phyloP scores from a whole-genome alignment of 2,797 vertebrate genomes.

The Amblyraja radiata region DNA sequence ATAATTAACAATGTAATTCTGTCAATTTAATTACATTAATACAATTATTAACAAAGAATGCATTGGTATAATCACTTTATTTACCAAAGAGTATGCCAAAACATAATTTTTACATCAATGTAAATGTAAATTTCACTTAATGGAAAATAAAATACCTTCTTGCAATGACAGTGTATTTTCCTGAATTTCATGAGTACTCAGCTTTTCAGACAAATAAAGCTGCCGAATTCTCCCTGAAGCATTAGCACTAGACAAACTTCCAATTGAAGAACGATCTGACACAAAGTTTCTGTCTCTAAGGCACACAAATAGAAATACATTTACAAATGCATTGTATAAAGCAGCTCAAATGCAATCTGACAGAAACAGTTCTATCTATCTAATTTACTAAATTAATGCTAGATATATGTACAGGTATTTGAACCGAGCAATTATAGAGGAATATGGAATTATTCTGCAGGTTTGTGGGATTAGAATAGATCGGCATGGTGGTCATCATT shows the following conservation, averaged over 20 bases:
- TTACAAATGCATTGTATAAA: neutral
- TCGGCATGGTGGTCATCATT: no score
- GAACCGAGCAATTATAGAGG: no score
- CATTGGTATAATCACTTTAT: neutral
- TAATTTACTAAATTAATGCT: neutral
- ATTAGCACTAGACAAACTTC: constrained; percentile 71
- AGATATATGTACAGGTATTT: neutral
- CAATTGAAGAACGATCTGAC: constrained; percentile 66
- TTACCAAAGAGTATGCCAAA: neutral
- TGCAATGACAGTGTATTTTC: constrained; percentile 68
- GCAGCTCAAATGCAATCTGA: neutral
- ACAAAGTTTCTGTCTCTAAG: constrained; percentile 65
- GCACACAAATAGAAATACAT: constrained; percentile 32
- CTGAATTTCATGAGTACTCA: constrained; percentile 63
- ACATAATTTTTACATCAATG: neutral
- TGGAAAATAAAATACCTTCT: constrained; percentile 57
- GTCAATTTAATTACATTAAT: neutral
- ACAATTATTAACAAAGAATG: neutral
- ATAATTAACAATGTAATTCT: neutral
- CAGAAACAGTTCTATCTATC: neutral
- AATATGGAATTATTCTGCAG: no score
- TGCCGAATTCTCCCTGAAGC: constrained; percentile 64
- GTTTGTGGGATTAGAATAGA: no score
- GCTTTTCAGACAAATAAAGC: constrained; percentile 59
- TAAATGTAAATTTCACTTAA: neutral